Evolutionary conservation across 2,888 invertebrate species (phyloP), one percentile per base, ranked within the genome.

Genomic region (Atherix ibis): DNA sequence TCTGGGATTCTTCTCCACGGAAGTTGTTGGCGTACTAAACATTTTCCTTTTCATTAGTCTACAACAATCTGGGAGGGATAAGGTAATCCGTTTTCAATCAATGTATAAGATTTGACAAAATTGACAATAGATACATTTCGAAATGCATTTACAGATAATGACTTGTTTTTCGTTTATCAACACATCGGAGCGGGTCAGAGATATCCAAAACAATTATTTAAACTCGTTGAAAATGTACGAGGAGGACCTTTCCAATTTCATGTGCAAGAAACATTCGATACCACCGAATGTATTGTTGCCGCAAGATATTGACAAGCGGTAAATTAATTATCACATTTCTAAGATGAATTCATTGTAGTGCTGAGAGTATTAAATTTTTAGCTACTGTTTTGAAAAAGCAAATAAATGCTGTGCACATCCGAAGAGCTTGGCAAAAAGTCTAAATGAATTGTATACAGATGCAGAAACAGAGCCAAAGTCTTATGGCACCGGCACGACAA

Each of bases 11-110:
- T 69, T 88, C 45, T 73, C 77, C 37, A 81, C 82, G 6, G 87
- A 89, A 57, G 64, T 87, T 41, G 81, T 88, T 18, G 89, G 88
- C 26, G 79, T 85, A 12, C 76, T 81, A 41, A 84, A 85, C 38
- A 78, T 89, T 45, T 87, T 87, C 56, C 72, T 87, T 43, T 89
- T 83, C 63, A 80, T 89, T 34, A 53, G 56, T 38, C 43, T 62
- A 19, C 60, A 61, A 45, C 57, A 60, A 44, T 48, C 56, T 16
- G 52, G 50, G 33, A 52, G 58, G 32, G 54, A 58, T 28, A 54
- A 52, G 38, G 60, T 60, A 49, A 52, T 54, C 43, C 31, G 10
- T 27, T 8, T 27, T 28, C 6, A 6, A 14, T 28, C 27, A 27
- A 13, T 27, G 8, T n/a, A n/a, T 13, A 27, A 27, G 6, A 10